phyloP scores from a whole-genome alignment of 2,888 invertebrate genomes.

The Netelia melanura region DNA sequence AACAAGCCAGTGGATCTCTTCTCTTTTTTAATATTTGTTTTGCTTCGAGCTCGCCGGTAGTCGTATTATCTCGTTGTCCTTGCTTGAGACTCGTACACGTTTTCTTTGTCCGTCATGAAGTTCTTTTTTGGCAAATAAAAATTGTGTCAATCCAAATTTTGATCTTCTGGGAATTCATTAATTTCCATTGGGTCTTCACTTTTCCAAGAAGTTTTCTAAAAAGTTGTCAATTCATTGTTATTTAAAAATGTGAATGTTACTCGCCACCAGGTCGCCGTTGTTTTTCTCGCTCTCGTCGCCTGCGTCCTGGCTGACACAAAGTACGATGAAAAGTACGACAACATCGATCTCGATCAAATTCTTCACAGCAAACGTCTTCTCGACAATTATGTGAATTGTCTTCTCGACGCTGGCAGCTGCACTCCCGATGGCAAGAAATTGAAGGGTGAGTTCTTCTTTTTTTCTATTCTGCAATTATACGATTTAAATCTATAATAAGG shows the following conservation, averaged over 20 bases:
- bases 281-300: slow-evolving; percentile 75
- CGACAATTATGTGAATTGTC: slow-evolving; percentile 88
- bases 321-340: slow-evolving; percentile 90
- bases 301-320: slow-evolving; percentile 73
- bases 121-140: background rate
- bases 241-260: background rate
- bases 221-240: background rate
- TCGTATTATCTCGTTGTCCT: slow-evolving; percentile 23
- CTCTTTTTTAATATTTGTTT: slow-evolving; percentile 4
- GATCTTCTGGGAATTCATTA: background rate
- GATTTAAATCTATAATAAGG: background rate
- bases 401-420: slow-evolving; percentile 88
- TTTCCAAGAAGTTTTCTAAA: background rate
- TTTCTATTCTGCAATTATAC: background rate
- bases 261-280: slow-evolving; percentile 72
- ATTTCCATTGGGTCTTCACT: background rate
- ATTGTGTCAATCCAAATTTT: too few species aligned
- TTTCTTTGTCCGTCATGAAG: background rate
- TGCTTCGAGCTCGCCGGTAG: slow-evolving; percentile 4
- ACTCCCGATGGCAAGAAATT: slow-evolving; percentile 90
- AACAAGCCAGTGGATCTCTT: slow-evolving; percentile 18
- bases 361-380: slow-evolving; percentile 89
- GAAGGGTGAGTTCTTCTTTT: slow-evolving; percentile 87
- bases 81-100: slow-evolving; percentile 2
- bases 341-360: slow-evolving; percentile 89